Base-by-base conservation (phyloP, 2,888 invertebrate genomes). In the Pristionchus fissidentatus region DNA sequence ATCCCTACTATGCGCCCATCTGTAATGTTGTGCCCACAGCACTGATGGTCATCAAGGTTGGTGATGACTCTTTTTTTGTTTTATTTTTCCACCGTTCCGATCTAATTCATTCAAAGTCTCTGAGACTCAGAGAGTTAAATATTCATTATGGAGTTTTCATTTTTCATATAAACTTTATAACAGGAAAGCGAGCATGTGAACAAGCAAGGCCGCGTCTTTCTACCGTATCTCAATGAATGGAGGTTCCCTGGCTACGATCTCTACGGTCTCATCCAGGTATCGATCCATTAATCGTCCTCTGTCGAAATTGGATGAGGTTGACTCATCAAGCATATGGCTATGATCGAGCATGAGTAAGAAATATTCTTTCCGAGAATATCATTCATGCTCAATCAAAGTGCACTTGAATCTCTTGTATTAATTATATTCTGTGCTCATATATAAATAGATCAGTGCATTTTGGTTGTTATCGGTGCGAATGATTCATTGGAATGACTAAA, bases 151-250 rank as follows among this genome's bases (percentile, higher is more conserved):
- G 35, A 35, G 35, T 29, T 43, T 43, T 70, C 38, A 32, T 19
- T 66, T 32, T 66, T 29, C 38, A 32, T 15, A 32, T 15, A 66
- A 35, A 22, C 5, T 38, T 35, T 66, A 41, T 70, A 70, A 52
- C n/a, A 70, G 57, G 83, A 83, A 29, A 75, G 75, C 35, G 73
- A 75, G 32, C 73, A 77, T n/a, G 83, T 83, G 75, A 83, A 75
- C 60, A 87, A 86, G 52, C 87, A 95, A 93, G 99, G 99, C 52
- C 97, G 97, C 93, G 95, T 99, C 83, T 98, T 97, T 93, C 94
- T 98, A 91, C 98, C 98, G 1, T 99, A 97, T 94, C 94, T 99
- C 85, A 97, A 97, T 92, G 97, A 98, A 89, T 99, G 99, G 99
- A 78, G 88, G 22, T 90, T 87, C 78, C 95, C 95, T 89, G 94